Evolutionary conservation across 2,113 vertebrate species (phyloP), one percentile per base, ranked within the genome.

Genomic region (Oryzias celebensis): DNA sequence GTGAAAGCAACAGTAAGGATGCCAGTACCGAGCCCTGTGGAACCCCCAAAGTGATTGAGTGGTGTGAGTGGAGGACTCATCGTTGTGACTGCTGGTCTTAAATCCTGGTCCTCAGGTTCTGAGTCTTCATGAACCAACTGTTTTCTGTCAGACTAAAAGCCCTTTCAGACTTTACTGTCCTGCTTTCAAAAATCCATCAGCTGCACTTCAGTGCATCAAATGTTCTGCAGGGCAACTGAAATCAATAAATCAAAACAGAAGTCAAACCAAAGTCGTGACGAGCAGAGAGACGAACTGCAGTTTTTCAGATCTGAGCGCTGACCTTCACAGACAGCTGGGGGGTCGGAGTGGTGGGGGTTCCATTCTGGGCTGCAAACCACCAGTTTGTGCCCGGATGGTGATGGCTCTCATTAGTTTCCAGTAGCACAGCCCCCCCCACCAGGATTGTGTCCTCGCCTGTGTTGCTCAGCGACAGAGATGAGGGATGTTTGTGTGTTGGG

Each of bases 381-480:
- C 56, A 49, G 50, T 63, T 49, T 58, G 61, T 0, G 43, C 42
- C 51, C 3, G 62, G 52, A 43, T 68, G 31, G 57, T 58, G 77
- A 69, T 72, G 69, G 52, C 52, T 67, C 55, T 81, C 75, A 77
- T 85, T 85, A 83, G 77, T 74, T 69, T 74, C 57, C 53, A 51
- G 64, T 62, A 1, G 43, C 47, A 60, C 50, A 41, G 49, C 15
- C 24, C 58, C 62, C 18, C 23, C 52, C 59, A 71, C 68, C 42
- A 47, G 44, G 62, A 62, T 2, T 28, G 43, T 71, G 47, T 57
- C 49, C 53, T 52, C 5, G 47, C 62, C 16, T 62, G 22, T 52
- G 8, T 44, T 36, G 31, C 31, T 36, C 31, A 10, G 31, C 31
- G 31, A 36, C 31, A 36, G 31, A 7, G 7, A 36, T 36, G 31